Evolutionary conservation across 2,113 vertebrate genomes (phyloP), one percentile per base, ranked within the genome.

Genomic region (Menidia beryllina): DNA sequence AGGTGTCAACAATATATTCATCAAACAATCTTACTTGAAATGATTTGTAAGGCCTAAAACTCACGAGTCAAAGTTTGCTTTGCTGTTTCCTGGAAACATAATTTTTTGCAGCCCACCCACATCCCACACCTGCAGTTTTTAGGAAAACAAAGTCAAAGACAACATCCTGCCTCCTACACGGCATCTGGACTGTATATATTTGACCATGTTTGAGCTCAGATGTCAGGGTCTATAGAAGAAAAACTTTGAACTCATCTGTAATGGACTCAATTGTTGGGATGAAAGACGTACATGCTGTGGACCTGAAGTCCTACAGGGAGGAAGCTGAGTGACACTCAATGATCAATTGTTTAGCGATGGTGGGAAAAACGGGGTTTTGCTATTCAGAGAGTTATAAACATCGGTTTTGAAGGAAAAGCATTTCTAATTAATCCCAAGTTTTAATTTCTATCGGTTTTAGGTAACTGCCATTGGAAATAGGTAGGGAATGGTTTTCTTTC

Each of bases 191-290:
- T 1, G 10, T 61, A 4, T 70, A 11, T 75, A 66, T 66, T 17
- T 12, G n/a, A n/a, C 25, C 72, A 23, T 85, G 17, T 71, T 59
- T 74, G 39, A 23, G 12, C 26, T 17, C 64, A 94, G 93, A 93
- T 78, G 93, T 92, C 52, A 87, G 93, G 11, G 73, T 76, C 25
- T 94, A 89, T 78, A 89, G 93, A 41, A 89, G 49, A 91, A 93
- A 56, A 89, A 93, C 63, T 88, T 89, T 75, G 92, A 93, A 66
- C 63, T 60, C 3, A 9, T 81, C 43, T 87, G 76, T 34, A 79
- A 51, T 55, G 74, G 54, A 24, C 89, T 90, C 51, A 85, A 83
- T 20, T 89, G 82, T 77, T 68, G 74, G 34, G 85, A 91, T 5
- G 20, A 89, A 0, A 87, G 75, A 58, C 86, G 70, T 30, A 81